phyloP scores from a whole-genome alignment of 2,113 vertebrate genomes.

The Aleadryas rufinucha region DNA sequence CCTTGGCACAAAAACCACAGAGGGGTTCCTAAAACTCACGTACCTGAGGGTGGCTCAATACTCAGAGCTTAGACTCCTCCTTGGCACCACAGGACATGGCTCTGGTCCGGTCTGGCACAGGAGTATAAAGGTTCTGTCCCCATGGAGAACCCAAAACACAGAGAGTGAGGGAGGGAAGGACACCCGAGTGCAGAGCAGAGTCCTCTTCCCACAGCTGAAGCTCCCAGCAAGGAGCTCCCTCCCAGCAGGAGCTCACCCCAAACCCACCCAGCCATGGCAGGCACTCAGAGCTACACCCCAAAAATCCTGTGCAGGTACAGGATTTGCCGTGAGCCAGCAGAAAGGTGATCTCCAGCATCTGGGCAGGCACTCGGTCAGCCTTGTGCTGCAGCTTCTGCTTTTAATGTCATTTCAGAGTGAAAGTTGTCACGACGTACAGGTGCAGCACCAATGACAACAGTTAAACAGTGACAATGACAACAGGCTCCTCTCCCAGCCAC shows the following conservation, averaged over 20 bases:
- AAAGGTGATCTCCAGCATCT: too few relatives aligned
- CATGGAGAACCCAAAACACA: background rate
- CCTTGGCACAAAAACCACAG: background rate
- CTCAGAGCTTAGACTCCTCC: background rate
- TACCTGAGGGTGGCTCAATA: background rate
- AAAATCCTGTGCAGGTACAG: background rate
- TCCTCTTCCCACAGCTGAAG: background rate
- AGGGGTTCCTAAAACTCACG: background rate
- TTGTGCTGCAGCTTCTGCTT: background rate
- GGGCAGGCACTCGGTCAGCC: too few relatives aligned
- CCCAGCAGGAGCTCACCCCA: background rate
- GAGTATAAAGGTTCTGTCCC: background rate
- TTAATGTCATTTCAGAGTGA: background rate
- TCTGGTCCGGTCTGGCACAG: background rate
- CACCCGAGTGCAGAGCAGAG: background rate
- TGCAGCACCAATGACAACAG: background rate
- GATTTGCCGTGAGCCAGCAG: rapidly evolving
- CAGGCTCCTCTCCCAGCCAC: background rate
- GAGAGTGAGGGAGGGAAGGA: rapidly evolving
- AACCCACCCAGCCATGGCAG: background rate
- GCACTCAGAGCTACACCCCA: background rate
- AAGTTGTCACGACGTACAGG: background rate
- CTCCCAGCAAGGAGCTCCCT: background rate
- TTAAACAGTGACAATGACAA: background rate
- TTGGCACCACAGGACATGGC: background rate